These are phyloP conservation scores for Cistogaster globosa DNA, from an alignment of 2,888 invertebrate species.

Conservation along the genomic window DNA sequence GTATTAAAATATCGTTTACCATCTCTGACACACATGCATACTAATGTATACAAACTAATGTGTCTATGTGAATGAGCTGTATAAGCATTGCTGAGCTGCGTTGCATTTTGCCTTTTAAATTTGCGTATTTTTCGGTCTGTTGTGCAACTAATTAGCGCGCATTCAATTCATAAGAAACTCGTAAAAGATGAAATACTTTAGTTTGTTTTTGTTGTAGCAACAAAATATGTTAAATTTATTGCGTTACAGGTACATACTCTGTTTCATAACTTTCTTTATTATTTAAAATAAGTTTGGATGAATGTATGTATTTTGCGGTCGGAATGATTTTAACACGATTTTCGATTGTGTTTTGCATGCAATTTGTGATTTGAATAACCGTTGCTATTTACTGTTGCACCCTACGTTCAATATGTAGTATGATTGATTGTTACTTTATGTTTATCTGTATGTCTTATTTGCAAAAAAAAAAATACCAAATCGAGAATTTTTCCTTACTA, in stretches of 20 bases:
- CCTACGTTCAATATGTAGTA: neutral
- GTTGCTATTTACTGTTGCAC: constrained; percentile 35
- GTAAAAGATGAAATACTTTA: constrained; percentile 8
- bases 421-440: neutral
- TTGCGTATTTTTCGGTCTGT: constrained; percentile 65
- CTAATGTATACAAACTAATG: neutral
- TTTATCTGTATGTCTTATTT: no score
- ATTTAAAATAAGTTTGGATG: neutral
- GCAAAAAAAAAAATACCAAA: no score
- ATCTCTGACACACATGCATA: no score
- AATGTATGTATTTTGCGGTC: constrained; percentile 42
- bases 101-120: constrained; percentile 31
- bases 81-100: constrained; percentile 6
- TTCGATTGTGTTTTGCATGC: constrained; percentile 55
- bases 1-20: no score
- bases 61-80: neutral
- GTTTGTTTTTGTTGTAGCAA: constrained; percentile 28
- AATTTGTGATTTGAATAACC: constrained; percentile 58
- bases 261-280: constrained; percentile 21
- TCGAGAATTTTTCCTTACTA: no score
- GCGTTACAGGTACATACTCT: neutral
- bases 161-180: constrained; percentile 43
- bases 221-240: constrained; percentile 61
- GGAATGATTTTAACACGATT: constrained; percentile 25
- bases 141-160: constrained; percentile 66